Evolutionary conservation across 2,113 vertebrate species (phyloP), one percentile per base, ranked within the genome.

Genomic region (Eurystomus gularis): DNA sequence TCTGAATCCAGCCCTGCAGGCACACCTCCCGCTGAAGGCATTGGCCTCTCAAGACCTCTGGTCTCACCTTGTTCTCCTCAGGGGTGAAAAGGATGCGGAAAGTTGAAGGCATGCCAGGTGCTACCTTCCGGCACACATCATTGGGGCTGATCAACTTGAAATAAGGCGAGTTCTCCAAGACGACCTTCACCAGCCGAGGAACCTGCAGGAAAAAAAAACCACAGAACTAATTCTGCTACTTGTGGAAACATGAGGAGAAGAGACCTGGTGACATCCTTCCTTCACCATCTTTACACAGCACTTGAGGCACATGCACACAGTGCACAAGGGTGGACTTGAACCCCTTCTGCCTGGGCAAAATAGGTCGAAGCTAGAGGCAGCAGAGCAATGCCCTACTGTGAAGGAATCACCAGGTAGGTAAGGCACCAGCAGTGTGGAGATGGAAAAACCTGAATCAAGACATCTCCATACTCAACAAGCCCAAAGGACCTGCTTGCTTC

Each of bases 41-140:
- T 11, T 58, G 11, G 6, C 2, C 62, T 70, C 48, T 28, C 5
- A 3, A 16, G 29, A 35, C 3, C 29, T 29, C 37, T 44, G 49
- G 24, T 14, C 49, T 95, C 97, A 99, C 98, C 99, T 99, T 99
- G 91, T 97, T 98, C 92, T 99, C 98, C 6, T 97, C 90, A 1
- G 98, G 98, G 4, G 91, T 98, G 97, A 99, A 99, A 57, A 97
- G 35, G 54, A 99, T 39, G 23, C 78, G 98, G 93, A 98, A 99
- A 4, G 92, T 94, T 9, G 91, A 95, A 4, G 90, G 29, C 86
- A 98, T 85, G 51, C 98, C 98, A 8, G 98, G 97, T 19, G 98
- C 98, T 7, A 99, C 97, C 75, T 98, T 98, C 69, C 60, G 92
- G 28, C 91, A 76, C 8, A 39, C 90, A 8, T 97, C 93, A 23